These are phyloP conservation scores for Geodia barretti DNA, from an alignment of 37 sponge, comb jelly and placozoan genomes.

Conservation along the genomic window DNA sequence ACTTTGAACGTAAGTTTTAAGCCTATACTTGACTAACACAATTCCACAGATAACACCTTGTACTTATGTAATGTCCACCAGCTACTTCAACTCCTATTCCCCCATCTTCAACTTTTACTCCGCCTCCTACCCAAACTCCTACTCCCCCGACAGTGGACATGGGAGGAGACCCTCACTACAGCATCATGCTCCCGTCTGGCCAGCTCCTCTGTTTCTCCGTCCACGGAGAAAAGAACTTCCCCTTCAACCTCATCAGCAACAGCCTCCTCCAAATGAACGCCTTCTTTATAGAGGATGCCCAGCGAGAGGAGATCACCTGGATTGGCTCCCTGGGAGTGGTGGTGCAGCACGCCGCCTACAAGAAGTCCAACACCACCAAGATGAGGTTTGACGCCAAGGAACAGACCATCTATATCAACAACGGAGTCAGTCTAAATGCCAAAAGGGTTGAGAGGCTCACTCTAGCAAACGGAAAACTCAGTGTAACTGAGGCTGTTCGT, in stretches of 20 bases:
- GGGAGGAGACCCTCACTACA: conserved; percentile 43
- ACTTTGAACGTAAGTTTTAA: background rate
- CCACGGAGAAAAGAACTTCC: conserved; percentile 28
- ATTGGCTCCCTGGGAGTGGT: conserved; percentile 34
- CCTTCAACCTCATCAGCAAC: conserved; percentile 47
- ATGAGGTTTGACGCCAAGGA: conserved; percentile 14
- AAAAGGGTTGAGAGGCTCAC: background rate
- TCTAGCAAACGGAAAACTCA: conserved; percentile 12
- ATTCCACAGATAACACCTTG: background rate
- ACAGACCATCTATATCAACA: conserved; percentile 14
- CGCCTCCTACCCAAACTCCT: background rate
- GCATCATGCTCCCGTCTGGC: conserved; percentile 32
- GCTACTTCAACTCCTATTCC: background rate
- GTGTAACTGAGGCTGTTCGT: conserved; percentile 21
- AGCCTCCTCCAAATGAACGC: conserved; percentile 36
- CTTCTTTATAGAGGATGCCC: conserved; percentile 15
- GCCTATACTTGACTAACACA: too few relatives aligned
- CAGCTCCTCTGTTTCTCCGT: conserved; percentile 47
- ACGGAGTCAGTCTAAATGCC: conserved; percentile 9
- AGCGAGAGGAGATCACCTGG: conserved; percentile 39
- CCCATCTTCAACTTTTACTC: background rate
- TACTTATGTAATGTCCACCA: background rate
- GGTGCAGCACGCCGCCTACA: conserved; percentile 2
- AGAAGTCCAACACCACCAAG: conserved; percentile 19
- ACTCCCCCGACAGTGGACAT: background rate